Percentiles rank a stretch among this genome's conserved stretches.
Evolutionary conservation across 2,113 vertebrate genomes (phyloP).

Genomic region (Speoplatyrhinus poulsoni): DNA sequence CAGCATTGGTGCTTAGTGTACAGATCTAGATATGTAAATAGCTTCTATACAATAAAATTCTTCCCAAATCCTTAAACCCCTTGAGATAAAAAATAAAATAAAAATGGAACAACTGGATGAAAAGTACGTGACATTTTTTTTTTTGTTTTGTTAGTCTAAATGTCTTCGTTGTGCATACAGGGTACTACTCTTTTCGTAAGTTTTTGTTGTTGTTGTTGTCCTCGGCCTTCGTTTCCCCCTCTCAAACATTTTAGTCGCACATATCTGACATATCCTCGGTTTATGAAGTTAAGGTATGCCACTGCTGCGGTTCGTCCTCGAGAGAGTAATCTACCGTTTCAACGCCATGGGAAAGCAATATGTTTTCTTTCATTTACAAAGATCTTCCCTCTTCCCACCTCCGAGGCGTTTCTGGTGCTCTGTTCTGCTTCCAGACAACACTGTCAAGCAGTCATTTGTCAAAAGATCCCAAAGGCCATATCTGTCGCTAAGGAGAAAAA

Average conservation of each 20-base stretch:
- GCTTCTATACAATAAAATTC: conserved; percentile 96
- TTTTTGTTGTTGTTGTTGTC: conserved; percentile 48
- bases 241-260: conserved; percentile 59
- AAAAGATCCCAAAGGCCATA: conserved; percentile 65
- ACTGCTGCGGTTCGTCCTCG: conserved; percentile 59
- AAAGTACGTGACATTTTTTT: conserved; percentile 87
- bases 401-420: conserved; percentile 55
- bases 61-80: conserved; percentile 70
- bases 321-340: conserved; percentile 63
- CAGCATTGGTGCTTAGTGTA: conserved; percentile 96
- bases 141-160: conserved; percentile 69
- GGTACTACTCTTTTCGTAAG: conserved; percentile 59
- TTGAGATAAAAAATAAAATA: conserved; percentile 46
- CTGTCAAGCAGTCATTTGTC: conserved; percentile 66
- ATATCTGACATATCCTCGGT: conserved; percentile 71
- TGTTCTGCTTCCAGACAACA: conserved; percentile 62
- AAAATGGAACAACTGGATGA: conserved; percentile 90
- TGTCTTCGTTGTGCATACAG: conserved; percentile 97
- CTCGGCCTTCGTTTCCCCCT: conserved; percentile 65
- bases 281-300: conserved; percentile 84
- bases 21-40: conserved; percentile 96
- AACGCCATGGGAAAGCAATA: conserved; percentile 85
- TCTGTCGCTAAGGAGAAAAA: conserved; percentile 58
- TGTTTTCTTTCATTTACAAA: conserved; percentile 72
- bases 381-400: conserved; percentile 60